Evolutionary conservation across 2,113 vertebrate genomes (phyloP).

Genomic region (Chrysemys picta): DNA sequence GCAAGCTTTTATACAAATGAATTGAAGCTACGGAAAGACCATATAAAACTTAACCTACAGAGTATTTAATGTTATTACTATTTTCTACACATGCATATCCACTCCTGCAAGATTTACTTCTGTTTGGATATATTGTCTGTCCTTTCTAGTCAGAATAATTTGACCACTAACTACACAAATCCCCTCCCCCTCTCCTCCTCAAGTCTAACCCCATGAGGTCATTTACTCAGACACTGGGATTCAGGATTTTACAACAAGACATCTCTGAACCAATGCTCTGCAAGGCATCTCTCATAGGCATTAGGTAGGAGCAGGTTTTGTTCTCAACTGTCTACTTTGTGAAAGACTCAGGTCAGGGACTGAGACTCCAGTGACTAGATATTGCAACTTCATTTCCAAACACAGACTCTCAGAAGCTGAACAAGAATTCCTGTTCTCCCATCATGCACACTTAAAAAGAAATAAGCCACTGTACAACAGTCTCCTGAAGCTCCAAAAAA

Average conservation of each 20-base stretch:
- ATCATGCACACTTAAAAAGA: background rate
- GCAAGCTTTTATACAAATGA: background rate
- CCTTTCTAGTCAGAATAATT: background rate
- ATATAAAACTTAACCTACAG: accelerated
- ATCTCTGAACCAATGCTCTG: conserved; percentile 52
- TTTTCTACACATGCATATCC: background rate
- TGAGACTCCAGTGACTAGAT: background rate
- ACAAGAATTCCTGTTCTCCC: background rate
- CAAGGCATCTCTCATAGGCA: background rate
- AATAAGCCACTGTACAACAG: background rate
- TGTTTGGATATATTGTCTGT: background rate
- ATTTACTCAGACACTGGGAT: background rate
- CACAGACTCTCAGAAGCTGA: background rate
- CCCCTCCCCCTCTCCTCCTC: background rate
- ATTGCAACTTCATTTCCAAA: background rate
- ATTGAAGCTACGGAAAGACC: accelerated
- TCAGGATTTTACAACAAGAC: conserved; percentile 77
- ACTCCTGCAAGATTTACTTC: background rate
- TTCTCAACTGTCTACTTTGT: background rate
- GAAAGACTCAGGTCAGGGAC: background rate
- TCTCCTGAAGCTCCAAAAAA: background rate
- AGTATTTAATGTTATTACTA: background rate
- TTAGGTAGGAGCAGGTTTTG: background rate
- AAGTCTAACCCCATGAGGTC: background rate
- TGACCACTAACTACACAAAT: background rate